phyloP scores from a whole-genome alignment of 37 sponge, comb jelly and placozoan species.

The Dysidea cf. avara region DNA sequence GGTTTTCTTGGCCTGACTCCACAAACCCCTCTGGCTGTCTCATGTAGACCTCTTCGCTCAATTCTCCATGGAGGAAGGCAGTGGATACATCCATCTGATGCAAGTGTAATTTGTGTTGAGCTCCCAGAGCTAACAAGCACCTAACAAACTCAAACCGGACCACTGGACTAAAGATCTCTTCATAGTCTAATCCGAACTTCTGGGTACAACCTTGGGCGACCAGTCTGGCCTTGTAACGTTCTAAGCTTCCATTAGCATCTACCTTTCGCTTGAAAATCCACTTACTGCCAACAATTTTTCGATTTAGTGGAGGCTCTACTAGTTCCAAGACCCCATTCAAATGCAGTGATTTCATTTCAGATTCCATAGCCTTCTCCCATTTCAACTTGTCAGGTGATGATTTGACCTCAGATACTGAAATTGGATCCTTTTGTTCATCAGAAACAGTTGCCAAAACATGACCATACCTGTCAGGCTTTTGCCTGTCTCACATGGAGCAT shows the following conservation, averaged over 20 bases:
- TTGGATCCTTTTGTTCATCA: neutral
- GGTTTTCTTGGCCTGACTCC: neutral
- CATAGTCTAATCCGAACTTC: conserved; percentile 27
- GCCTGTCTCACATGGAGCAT: conserved; percentile 2
- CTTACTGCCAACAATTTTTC: neutral
- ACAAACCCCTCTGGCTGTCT: conserved; percentile 8
- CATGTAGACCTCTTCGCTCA: conserved; percentile 18
- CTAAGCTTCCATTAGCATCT: conserved; percentile 10
- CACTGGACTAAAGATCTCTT: conserved; percentile 23
- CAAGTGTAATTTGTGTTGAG: conserved; percentile 11
- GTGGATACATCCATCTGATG: conserved; percentile 33
- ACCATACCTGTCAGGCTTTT: conserved; percentile 30
- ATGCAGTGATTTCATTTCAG: conserved; percentile 43
- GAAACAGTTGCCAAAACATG: neutral
- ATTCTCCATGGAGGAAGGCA: conserved; percentile 22
- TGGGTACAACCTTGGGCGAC: conserved; percentile 23
- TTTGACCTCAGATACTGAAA: conserved; percentile 15
- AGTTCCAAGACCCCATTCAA: conserved; percentile 46
- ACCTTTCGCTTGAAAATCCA: neutral
- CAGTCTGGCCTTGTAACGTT: conserved; percentile 27
- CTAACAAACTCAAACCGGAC: conserved; percentile 20
- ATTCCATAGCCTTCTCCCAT: conserved; percentile 47
- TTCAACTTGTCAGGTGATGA: conserved; percentile 18
- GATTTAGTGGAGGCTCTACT: conserved; percentile 17
- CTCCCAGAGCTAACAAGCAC: conserved; percentile 9